Evolutionary conservation across 2,888 invertebrate species (phyloP), one percentile per base, ranked within the genome.

Genomic region (Caenorhabditis parvicauda): DNA sequence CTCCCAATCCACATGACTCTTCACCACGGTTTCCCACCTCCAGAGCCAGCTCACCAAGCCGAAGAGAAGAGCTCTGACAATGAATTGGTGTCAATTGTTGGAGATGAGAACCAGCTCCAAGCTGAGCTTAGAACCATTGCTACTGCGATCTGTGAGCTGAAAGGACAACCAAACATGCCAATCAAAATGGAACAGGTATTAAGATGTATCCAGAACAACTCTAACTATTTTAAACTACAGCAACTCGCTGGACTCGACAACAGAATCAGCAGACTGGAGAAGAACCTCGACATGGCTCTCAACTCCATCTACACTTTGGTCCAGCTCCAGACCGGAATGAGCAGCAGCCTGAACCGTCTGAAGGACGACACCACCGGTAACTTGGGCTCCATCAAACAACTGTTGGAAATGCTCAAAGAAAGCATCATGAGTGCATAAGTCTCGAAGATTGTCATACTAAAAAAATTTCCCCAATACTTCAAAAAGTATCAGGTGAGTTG

Each of bases 251-350:
- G 42, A 17, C 52, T 81, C 39, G 81, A 81, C 53, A 28, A 57
- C 7, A 67, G 81, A 29, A 72, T 81, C 39, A 59, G 52, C 3
- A 63, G 75, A 9, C 54, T 81, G 29, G 81, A 81, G 63, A 77
- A 76, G 54, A 80, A 81, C 53, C 48, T 81, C 48, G 80, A 80
- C 28, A 76, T 73, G 59, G 77, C 77, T n/a, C 54, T 80, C 28
- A 77, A 75, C 62, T 71, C 66, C 4, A 70, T 74, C 42, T 72
- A 72, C 54, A 71, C 74, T 9, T 61, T 77, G 27, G 80, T 81
- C 1, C 81, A 79, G 55, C 68, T 81, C 12, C 81, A 81, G 51
- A 76, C 77, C 2, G 76, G 76, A 37, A 76, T 79, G 67, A 80
- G 72, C 25, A 60, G 67, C 28, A 67, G 74, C 24, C 70, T 80